Conservation (phyloP, 2,888 invertebrate genomes). For the Lasioglossum malachurum region DNA sequence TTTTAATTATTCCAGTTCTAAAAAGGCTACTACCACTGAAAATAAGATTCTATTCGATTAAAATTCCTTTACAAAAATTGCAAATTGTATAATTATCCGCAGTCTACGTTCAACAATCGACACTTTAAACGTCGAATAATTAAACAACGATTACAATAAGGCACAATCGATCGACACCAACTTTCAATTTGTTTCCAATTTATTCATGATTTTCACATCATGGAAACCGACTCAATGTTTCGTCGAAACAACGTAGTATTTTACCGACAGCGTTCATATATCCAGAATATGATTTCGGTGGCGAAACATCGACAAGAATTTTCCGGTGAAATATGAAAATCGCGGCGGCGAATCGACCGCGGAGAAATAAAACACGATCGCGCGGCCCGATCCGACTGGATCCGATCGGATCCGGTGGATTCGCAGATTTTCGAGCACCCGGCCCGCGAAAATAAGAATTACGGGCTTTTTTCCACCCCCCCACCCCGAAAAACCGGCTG, state of each 20-base stretch:
- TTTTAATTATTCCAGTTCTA: too few relatives aligned
- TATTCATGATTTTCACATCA: background rate
- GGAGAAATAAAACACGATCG: background rate
- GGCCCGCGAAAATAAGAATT: slow-evolving; percentile 13
- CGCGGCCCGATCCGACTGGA: background rate
- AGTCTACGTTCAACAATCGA: too few relatives aligned
- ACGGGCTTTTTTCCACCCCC: background rate
- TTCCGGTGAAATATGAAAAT: slow-evolving; percentile 3
- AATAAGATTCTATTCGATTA: too few relatives aligned
- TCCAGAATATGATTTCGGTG: background rate
- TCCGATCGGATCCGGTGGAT: background rate
- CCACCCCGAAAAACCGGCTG: background rate
- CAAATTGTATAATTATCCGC: too few relatives aligned
- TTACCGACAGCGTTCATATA: too few relatives aligned
- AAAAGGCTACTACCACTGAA: too few relatives aligned
- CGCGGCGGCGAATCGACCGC: background rate
- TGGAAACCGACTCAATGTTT: background rate
- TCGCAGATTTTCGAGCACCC: slow-evolving; percentile 9
- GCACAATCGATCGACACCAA: too few relatives aligned
- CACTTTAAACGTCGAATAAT: background rate
- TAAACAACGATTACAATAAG: too few relatives aligned
- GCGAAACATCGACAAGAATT: background rate
- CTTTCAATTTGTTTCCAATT: background rate
- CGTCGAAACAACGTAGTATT: background rate
- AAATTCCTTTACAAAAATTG: too few relatives aligned